These are phyloP conservation scores for Drosophila mojavensis DNA, from an alignment of 1,140 invertebrate genomes.

Conservation along the genomic window DNA sequence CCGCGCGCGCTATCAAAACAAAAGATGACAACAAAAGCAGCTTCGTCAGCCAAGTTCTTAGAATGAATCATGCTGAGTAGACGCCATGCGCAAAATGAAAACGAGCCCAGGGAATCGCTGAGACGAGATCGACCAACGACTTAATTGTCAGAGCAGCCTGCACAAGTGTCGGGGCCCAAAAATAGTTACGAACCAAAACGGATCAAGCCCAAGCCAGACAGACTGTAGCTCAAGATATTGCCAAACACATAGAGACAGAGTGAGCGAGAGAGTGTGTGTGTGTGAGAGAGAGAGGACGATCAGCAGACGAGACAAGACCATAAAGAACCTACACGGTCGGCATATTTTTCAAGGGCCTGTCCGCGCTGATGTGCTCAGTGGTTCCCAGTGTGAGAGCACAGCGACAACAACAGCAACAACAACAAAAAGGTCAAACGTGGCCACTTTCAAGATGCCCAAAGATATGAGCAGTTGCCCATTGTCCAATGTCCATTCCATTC, in stretches of 20 bases:
- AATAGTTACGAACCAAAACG: slow-evolving; percentile 41
- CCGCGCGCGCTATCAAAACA: slow-evolving; percentile 49
- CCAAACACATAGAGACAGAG: slow-evolving; percentile 5
- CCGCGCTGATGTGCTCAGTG: slow-evolving; percentile 25
- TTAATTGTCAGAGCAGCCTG: slow-evolving; percentile 40
- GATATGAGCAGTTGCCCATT: slow-evolving; percentile 40
- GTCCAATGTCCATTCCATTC: slow-evolving; percentile 42
- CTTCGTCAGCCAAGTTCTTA: slow-evolving; percentile 49
- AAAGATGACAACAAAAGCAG: slow-evolving; percentile 57
- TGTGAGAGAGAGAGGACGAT: background rate
- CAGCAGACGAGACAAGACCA: slow-evolving; percentile 54
- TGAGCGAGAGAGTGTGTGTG: background rate
- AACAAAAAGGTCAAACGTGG: slow-evolving; percentile 56
- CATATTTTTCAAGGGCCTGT: slow-evolving; percentile 54
- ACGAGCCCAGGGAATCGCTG: slow-evolving; percentile 8
- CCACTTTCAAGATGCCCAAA: slow-evolving; percentile 41
- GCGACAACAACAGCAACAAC: slow-evolving; percentile 11
- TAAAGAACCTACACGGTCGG: slow-evolving; percentile 56
- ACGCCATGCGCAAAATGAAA: slow-evolving; percentile 41
- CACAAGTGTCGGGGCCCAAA: slow-evolving; percentile 52
- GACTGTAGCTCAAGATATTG: slow-evolving; percentile 10
- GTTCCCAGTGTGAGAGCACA: slow-evolving; percentile 43
- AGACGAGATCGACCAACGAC: slow-evolving; percentile 39
- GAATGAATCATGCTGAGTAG: slow-evolving; percentile 59
- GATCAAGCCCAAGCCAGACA: slow-evolving; percentile 23